These are phyloP conservation scores for Eueremaeus valkanovi DNA, from an alignment of 2,888 invertebrate species.

Conservation along the genomic window DNA sequence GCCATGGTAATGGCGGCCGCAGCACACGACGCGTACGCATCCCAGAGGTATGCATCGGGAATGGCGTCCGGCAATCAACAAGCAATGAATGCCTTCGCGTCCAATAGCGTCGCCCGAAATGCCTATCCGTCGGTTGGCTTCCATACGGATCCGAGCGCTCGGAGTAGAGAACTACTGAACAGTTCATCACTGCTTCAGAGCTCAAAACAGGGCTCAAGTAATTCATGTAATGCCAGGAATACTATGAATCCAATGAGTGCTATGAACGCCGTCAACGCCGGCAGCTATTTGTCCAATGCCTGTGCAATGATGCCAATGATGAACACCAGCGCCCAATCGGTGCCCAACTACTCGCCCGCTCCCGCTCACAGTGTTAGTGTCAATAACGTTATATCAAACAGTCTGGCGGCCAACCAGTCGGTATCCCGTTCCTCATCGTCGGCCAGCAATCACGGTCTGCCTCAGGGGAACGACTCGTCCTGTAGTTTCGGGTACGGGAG, in stretches of 20 bases:
- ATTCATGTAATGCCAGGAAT: conserved; percentile 33
- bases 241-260: conserved; percentile 25
- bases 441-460: conserved; percentile 32
- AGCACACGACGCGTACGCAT: conserved; percentile 15
- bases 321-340: conserved; percentile 8
- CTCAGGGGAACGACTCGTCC: conserved; percentile 40
- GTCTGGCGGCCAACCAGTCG: conserved; percentile 5
- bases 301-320: conserved; percentile 32
- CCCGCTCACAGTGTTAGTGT: conserved; percentile 22
- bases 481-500: conserved; percentile 42
- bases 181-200: conserved; percentile 18
- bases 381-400: conserved; percentile 23
- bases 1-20: conserved; percentile 9
- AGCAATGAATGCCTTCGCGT: conserved; percentile 11
- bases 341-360: not conserved
- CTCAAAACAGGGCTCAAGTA: conserved; percentile 22
- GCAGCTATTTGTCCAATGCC: conserved; percentile 10
- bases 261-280: conserved; percentile 5
- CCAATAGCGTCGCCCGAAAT: conserved; percentile 3
- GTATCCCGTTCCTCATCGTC: conserved; percentile 8
- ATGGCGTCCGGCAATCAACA: conserved; percentile 24
- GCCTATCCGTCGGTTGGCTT: conserved; percentile 17
- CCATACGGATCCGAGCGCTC: conserved; percentile 8
- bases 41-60: conserved; percentile 28
- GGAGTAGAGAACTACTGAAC: conserved; percentile 9